Percentiles rank a stretch among this genome's conserved stretches.
Conservation (phyloP, 2,888 invertebrate species). For the Elegia similella region DNA sequence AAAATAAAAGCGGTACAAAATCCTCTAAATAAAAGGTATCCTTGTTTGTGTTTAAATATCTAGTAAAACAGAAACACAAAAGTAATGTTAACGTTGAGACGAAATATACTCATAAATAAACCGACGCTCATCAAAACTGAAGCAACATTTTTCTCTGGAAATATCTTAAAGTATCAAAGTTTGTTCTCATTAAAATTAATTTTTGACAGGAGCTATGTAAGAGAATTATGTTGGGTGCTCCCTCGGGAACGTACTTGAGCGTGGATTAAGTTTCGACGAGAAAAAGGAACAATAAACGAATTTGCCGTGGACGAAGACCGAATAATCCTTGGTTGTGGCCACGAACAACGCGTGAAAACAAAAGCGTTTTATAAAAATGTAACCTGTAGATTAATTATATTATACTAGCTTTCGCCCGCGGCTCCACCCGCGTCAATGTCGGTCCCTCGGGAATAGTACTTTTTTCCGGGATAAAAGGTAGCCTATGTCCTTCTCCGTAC, state of each 20-base stretch:
- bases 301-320: conserved; percentile 41
- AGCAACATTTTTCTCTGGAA: background rate
- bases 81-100: too few species aligned
- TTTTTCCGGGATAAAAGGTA: too few species aligned
- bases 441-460: too few species aligned
- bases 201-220: conserved; percentile 18
- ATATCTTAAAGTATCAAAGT: conserved; percentile 11
- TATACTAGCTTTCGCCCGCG: too few species aligned
- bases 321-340: conserved; percentile 44
- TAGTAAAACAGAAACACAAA: too few species aligned
- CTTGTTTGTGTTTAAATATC: too few species aligned
- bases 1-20: too few species aligned
- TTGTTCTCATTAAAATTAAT: conserved; percentile 25
- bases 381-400: too few species aligned
- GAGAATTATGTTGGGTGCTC: conserved; percentile 9
- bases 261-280: conserved; percentile 50
- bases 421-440: too few species aligned
- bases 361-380: conserved; percentile 5
- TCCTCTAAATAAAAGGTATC: too few species aligned
- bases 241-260: conserved; percentile 35
- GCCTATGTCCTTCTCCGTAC: too few species aligned
- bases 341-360: conserved; percentile 19
- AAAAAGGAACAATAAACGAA: conserved; percentile 57
- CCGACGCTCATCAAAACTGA: background rate
- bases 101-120: background rate